Conservation (phyloP, 2,113 vertebrate species). For the Scopus umbretta region DNA sequence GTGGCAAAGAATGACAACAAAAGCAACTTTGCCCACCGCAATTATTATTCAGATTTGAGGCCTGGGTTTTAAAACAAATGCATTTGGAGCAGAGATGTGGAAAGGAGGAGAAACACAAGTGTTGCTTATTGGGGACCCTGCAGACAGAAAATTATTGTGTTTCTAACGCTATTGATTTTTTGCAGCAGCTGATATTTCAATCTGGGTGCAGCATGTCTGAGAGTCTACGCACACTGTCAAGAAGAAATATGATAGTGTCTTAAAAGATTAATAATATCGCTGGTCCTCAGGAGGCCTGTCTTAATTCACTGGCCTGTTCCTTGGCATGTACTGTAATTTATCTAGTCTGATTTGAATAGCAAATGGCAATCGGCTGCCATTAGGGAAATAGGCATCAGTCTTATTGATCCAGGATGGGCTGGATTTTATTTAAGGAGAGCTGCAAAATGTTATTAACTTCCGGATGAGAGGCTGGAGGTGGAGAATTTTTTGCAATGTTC, state of each 20-base stretch:
- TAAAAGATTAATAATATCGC: constrained; percentile 88
- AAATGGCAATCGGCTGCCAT: constrained; percentile 88
- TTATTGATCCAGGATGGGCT: constrained; percentile 84
- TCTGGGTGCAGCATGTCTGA: constrained; percentile 84
- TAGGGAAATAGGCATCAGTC: constrained; percentile 87
- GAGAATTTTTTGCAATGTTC: constrained; percentile 48
- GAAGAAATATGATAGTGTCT: constrained; percentile 90
- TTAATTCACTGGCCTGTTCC: constrained; percentile 89
- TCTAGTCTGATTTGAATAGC: constrained; percentile 89
- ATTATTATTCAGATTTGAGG: constrained; percentile 33
- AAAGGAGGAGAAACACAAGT: constrained; percentile 49
- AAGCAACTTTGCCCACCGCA: background rate
- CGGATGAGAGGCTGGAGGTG: constrained; percentile 66
- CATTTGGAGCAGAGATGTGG: constrained; percentile 37
- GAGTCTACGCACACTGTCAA: constrained; percentile 82
- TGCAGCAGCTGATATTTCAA: constrained; percentile 86
- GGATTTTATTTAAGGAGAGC: constrained; percentile 84
- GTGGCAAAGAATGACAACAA: constrained; percentile 30
- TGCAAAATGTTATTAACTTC: constrained; percentile 82
- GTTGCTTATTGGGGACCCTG: constrained; percentile 70
- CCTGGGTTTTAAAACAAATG: constrained; percentile 48
- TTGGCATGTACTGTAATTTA: constrained; percentile 89
- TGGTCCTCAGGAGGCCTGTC: constrained; percentile 86
- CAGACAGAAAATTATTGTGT: constrained; percentile 81
- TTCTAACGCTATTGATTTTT: constrained; percentile 85